phyloP scores from a whole-genome alignment of 2,113 vertebrate species.

The Microtus pennsylvanicus region DNA sequence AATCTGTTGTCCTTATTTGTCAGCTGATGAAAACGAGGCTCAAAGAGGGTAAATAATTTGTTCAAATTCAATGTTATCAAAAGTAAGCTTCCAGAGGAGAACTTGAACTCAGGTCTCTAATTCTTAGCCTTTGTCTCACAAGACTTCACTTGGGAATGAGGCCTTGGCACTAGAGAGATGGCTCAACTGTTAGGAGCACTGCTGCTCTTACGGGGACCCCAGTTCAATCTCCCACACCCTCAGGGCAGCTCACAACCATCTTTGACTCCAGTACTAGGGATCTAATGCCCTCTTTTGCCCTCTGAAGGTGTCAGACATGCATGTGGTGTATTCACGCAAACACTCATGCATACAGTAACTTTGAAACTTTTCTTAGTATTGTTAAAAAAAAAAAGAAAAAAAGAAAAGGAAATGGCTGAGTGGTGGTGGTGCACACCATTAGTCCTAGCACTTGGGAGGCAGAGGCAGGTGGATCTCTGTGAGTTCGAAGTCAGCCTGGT shows the following conservation, averaged over 20 bases:
- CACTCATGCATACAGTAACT: too few relatives aligned
- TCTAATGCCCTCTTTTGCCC: neutral
- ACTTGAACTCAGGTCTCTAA: neutral
- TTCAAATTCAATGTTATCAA: constrained; percentile 5
- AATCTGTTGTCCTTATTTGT: neutral
- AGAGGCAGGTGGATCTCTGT: too few relatives aligned
- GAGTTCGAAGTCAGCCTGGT: too few relatives aligned
- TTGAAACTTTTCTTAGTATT: neutral
- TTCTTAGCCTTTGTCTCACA: neutral
- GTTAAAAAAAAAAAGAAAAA: too few relatives aligned
- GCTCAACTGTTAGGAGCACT: neutral
- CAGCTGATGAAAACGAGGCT: neutral
- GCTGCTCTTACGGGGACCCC: neutral
- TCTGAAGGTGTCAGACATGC: neutral
- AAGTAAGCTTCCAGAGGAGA: neutral
- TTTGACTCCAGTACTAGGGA: neutral
- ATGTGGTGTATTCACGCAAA: neutral
- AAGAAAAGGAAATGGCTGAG: too few relatives aligned
- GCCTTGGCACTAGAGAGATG: neutral
- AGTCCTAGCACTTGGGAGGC: too few relatives aligned
- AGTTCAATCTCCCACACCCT: neutral
- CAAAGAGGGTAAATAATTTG: neutral
- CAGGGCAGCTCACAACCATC: neutral
- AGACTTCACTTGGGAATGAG: neutral
- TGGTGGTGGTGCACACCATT: too few relatives aligned